Conservation (phyloP, 1,140 invertebrate genomes). For the Heterodera schachtii region DNA sequence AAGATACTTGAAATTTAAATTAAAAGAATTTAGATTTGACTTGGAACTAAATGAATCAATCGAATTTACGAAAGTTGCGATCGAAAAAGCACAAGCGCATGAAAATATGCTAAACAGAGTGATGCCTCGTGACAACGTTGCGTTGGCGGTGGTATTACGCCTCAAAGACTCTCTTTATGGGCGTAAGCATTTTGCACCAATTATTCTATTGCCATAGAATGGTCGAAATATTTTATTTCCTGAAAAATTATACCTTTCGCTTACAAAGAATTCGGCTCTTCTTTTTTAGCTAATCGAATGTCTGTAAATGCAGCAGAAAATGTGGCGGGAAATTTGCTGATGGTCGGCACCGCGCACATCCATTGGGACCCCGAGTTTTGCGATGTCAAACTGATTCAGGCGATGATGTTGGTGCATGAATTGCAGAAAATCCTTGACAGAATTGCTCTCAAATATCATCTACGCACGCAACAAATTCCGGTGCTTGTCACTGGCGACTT, state of each 20-base stretch:
- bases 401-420: constrained; percentile 97
- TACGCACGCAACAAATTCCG: constrained; percentile 75
- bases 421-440: constrained; percentile 66
- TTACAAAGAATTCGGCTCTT: constrained; percentile 34
- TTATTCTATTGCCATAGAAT: too few species aligned
- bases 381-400: constrained; percentile 99
- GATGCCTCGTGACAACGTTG: constrained; percentile 99
- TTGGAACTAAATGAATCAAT: constrained; percentile 90
- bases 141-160: constrained; percentile 77
- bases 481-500: constrained; percentile 95
- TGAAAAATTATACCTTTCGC: constrained; percentile 76
- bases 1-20: neutral
- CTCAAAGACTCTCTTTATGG: constrained; percentile 64
- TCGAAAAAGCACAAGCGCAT: constrained; percentile 90
- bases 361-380: constrained; percentile 99
- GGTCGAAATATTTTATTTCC: constrained; percentile 23
- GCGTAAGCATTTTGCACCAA: constrained; percentile 68
- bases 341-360: constrained; percentile 97
- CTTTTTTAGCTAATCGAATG: constrained; percentile 69
- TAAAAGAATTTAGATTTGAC: constrained; percentile 76
- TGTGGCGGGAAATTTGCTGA: constrained; percentile 76
- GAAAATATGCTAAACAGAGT: constrained; percentile 72
- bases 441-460: constrained; percentile 31
- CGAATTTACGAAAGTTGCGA: constrained; percentile 92
- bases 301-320: constrained; percentile 34